Evolutionary conservation across 2,797 vertebrate genomes (phyloP).

Genomic region (Champsocephalus gunnari): DNA sequence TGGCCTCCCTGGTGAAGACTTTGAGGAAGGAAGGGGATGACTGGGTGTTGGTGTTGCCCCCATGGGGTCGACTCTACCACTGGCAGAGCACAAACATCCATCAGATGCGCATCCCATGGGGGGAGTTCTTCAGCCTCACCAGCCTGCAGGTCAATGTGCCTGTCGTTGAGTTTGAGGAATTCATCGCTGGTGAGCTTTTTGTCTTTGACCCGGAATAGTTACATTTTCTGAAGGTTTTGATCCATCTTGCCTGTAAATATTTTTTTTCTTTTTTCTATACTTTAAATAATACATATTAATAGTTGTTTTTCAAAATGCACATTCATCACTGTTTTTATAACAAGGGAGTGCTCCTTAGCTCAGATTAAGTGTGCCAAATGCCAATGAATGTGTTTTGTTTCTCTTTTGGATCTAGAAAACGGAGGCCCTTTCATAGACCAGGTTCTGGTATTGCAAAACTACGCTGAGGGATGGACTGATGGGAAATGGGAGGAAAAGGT

Average conservation of each 20-base stretch:
- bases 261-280: background rate
- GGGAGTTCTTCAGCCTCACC: constrained; percentile 92
- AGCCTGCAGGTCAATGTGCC: constrained; percentile 93
- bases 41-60: constrained; percentile 96
- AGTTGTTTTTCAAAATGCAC: background rate
- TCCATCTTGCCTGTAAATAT: background rate
- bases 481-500: constrained; percentile 97
- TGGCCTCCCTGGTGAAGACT: constrained; percentile 93
- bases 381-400: background rate
- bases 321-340: background rate
- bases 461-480: constrained; percentile 95
- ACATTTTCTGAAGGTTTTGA: background rate
- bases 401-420: constrained; percentile 85
- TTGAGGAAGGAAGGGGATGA: constrained; percentile 87
- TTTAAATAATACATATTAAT: background rate
- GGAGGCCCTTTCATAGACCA: constrained; percentile 97
- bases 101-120: constrained; percentile 93
- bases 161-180: constrained; percentile 95
- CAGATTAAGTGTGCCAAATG: background rate
- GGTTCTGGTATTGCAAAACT: constrained; percentile 93
- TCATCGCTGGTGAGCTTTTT: constrained; percentile 89
- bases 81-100: constrained; percentile 95
- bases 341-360: background rate
- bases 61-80: constrained; percentile 97
- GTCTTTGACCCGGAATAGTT: background rate